A percentile compares a stretch with the other conserved stretches of the same genome.
phyloP scores from a whole-genome alignment of 2,888 invertebrate genomes.

The Lacanobia oleracea region DNA sequence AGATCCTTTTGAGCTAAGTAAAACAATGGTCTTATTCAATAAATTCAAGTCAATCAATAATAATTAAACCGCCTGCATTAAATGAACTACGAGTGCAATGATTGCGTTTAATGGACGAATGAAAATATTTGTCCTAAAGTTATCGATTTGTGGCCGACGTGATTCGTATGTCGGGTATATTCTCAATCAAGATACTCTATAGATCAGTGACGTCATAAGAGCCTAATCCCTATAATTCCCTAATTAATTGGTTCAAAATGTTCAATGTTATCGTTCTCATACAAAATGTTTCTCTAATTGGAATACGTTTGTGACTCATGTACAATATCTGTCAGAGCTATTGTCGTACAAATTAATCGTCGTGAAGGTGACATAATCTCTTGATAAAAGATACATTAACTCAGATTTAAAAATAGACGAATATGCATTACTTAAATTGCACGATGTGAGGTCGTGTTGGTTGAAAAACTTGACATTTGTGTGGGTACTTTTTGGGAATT shows the following conservation, averaged over 20 bases:
- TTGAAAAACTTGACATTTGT: constrained; percentile 39
- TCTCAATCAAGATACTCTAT: not conserved
- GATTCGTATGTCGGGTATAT: not conserved
- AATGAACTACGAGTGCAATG: too few relatives aligned
- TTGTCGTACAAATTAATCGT: constrained; percentile 40
- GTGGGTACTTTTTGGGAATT: not conserved
- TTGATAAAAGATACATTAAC: constrained; percentile 53
- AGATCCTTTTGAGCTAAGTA: too few relatives aligned
- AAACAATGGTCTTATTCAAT: too few relatives aligned
- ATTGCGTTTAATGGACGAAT: too few relatives aligned
- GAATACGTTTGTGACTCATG: constrained; percentile 48
- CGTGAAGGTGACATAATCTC: constrained; percentile 50
- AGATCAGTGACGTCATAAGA: not conserved
- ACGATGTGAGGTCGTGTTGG: constrained; percentile 28
- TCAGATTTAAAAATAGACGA: constrained; percentile 56
- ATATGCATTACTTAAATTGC: constrained; percentile 37
- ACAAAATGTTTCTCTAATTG: constrained; percentile 38
- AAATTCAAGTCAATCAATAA: too few relatives aligned
- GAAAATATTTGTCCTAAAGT: too few relatives aligned
- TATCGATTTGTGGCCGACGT: too few relatives aligned
- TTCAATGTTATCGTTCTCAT: constrained; percentile 29
- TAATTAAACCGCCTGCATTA: too few relatives aligned
- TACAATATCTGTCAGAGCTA: constrained; percentile 47
- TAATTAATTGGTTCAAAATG: constrained; percentile 20
- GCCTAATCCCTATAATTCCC: constrained; percentile 1